A percentile compares a stretch with the other conserved stretches of the same genome.
Conservation (phyloP, 2,113 vertebrate species). For the Cromileptes altivelis region DNA sequence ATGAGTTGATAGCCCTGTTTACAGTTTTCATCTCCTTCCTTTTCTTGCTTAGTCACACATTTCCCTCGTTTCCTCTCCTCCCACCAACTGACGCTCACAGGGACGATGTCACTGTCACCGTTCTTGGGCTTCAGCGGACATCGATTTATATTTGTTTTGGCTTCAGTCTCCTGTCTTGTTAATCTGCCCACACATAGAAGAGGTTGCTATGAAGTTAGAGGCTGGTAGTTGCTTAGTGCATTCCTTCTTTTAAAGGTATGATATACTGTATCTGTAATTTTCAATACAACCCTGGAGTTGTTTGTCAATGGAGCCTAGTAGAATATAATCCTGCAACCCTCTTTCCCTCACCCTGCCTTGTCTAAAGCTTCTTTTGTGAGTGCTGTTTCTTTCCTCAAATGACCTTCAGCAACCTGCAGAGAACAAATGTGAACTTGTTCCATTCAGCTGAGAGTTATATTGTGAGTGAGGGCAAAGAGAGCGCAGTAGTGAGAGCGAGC, state of each 20-base stretch:
- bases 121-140: constrained; percentile 5
- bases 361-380: constrained; percentile 7
- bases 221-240: not conserved
- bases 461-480: not conserved
- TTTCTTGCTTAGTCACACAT: constrained; percentile 43
- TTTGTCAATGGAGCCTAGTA: not conserved
- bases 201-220: constrained; percentile 6
- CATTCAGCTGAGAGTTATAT: not conserved
- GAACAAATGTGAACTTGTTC: not conserved
- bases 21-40: constrained; percentile 24
- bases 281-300: not conserved
- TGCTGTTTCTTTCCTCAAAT: constrained; percentile 21
- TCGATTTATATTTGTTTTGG: constrained; percentile 45
- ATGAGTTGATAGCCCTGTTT: constrained; percentile 34
- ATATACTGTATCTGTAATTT: constrained; percentile 1
- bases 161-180: constrained; percentile 32
- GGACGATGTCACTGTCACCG: constrained; percentile 18
- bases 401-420: constrained; percentile 19
- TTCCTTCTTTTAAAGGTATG: not conserved
- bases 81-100: constrained; percentile 30
- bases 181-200: constrained; percentile 25
- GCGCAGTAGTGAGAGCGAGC: constrained; percentile 6
- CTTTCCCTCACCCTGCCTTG: not conserved
- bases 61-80: constrained; percentile 42
- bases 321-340: not conserved